Conservation (phyloP, 1,140 invertebrate genomes). For the Listronotus bonariensis region DNA sequence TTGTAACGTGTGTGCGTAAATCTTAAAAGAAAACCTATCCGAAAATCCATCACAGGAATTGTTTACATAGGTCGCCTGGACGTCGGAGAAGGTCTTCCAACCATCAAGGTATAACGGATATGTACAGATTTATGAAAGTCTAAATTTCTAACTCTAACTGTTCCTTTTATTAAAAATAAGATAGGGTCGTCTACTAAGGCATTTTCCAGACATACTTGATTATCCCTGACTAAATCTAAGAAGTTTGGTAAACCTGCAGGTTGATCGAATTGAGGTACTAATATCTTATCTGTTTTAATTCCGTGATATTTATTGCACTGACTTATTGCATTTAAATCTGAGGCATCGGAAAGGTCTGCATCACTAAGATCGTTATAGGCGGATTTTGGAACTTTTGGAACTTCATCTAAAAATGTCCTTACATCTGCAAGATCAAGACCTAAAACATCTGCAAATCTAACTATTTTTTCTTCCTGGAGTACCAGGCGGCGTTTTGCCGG, state of each 20-base stretch:
- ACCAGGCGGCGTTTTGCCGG: conserved; percentile 88
- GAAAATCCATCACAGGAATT: conserved; percentile 92
- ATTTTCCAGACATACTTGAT: conserved; percentile 84
- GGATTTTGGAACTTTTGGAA: conserved; percentile 84
- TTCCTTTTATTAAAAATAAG: conserved; percentile 79
- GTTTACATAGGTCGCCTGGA: conserved; percentile 80
- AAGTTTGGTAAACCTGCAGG: conserved; percentile 78
- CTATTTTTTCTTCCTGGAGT: conserved; percentile 90
- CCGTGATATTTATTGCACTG: conserved; percentile 21
- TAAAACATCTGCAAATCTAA: conserved; percentile 92
- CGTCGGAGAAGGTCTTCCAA: conserved; percentile 83
- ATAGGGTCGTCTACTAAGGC: conserved; percentile 72
- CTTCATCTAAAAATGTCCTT: conserved; percentile 86
- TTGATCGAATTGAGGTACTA: conserved; percentile 82
- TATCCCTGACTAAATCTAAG: conserved; percentile 72
- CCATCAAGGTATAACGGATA: conserved; percentile 82
- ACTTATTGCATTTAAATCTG: conserved; percentile 18
- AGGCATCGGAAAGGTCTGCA: conserved; percentile 55
- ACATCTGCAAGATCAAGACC: conserved; percentile 92
- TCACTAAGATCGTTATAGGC: conserved; percentile 75
- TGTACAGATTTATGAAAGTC: conserved; percentile 90
- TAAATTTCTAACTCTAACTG: conserved; percentile 86
- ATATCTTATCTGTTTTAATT: conserved; percentile 59
- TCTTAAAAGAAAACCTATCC: conserved; percentile 82
- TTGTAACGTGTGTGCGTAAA: conserved; percentile 72